phyloP scores from a whole-genome alignment of 2,113 vertebrate species.

The Dipodomys merriami region DNA sequence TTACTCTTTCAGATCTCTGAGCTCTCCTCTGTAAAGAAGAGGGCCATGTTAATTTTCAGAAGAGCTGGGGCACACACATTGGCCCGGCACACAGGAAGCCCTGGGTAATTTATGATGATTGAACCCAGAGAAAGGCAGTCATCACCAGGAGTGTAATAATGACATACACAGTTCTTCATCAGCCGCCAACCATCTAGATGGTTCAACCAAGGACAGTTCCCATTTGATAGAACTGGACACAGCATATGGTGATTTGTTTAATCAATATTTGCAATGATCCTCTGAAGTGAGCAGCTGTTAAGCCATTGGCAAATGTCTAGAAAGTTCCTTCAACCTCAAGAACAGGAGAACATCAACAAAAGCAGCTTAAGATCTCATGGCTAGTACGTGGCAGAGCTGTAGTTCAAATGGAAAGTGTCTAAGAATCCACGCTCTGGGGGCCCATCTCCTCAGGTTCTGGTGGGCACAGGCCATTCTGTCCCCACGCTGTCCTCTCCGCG shows the following conservation, averaged over 20 bases:
- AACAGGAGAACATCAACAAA: not conserved
- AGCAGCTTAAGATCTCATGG: not conserved
- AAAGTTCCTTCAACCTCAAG: not conserved
- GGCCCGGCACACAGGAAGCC: not conserved
- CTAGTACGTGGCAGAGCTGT: not conserved
- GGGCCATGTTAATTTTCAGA: not conserved
- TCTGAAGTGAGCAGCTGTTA: not conserved
- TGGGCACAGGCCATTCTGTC: not conserved
- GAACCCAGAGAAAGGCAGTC: not conserved
- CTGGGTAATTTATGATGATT: constrained; percentile 1
- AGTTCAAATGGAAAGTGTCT: not conserved
- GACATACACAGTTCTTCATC: not conserved
- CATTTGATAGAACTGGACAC: not conserved
- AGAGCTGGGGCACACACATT: not conserved
- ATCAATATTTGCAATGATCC: not conserved
- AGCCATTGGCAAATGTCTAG: not conserved
- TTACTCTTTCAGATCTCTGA: not conserved
- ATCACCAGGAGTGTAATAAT: not conserved
- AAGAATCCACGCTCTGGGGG: too few species aligned
- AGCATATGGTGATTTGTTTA: not conserved
- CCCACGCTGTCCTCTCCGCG: not conserved
- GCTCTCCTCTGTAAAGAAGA: not conserved
- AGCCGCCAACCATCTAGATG: not conserved
- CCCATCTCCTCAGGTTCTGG: too few species aligned
- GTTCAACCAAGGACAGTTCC: not conserved